Conservation (phyloP, 2,797 vertebrate genomes). For the Protosalanx chinensis region DNA sequence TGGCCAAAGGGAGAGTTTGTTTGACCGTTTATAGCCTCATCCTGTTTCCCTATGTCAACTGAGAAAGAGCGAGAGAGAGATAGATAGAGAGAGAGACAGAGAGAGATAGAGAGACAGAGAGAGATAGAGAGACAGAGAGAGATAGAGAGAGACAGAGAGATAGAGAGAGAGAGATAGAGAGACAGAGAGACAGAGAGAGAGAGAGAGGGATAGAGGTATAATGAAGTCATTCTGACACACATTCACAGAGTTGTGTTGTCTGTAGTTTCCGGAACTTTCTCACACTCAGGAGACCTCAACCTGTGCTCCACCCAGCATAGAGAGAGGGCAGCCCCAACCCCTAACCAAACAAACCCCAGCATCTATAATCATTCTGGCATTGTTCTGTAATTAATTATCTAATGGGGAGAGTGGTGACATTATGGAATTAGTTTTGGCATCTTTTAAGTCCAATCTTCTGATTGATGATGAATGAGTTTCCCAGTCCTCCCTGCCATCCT, state of each 20-base stretch:
- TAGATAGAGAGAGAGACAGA: background rate
- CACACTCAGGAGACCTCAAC: conserved; percentile 3
- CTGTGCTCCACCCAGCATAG: background rate
- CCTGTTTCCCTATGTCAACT: conserved; percentile 24
- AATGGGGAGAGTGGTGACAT: no score
- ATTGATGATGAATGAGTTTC: no score
- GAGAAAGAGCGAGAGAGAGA: background rate
- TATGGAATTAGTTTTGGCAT: no score
- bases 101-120: background rate
- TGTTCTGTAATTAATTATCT: no score
- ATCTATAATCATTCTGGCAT: no score
- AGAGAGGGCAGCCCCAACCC: no score
- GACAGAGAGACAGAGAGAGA: background rate
- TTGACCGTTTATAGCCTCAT: conserved; percentile 34
- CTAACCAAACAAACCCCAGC: no score
- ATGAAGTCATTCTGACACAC: background rate
- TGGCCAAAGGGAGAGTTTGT: background rate
- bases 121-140: background rate
- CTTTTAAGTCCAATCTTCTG: no score
- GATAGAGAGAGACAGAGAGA: background rate
- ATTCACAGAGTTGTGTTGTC: background rate
- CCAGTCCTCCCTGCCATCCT: no score
- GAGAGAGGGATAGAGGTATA: background rate
- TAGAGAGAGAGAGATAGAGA: background rate
- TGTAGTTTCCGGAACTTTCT: conserved; percentile 4